Base-by-base conservation (phyloP, 92 coral and sea anemone genomes). In the Palythoa caribaeorum region DNA sequence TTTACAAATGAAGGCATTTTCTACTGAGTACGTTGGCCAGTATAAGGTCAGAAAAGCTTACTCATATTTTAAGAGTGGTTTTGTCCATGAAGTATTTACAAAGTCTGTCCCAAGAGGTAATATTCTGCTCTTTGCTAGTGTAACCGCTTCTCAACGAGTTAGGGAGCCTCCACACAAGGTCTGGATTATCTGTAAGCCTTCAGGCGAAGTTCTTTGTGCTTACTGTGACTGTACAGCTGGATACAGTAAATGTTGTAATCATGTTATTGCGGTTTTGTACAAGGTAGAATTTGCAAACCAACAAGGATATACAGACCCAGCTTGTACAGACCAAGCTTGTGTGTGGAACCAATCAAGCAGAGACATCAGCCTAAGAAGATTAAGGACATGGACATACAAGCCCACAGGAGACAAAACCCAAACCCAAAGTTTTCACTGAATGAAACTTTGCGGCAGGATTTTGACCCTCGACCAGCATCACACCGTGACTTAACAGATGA, bases 171-270 rank as follows among this genome's bases (percentile, higher is more conserved):
- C 90, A 20, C 89, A 92, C 38, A 79, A 89, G 16, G 80, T 88
- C 13, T 92, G 94, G 92, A 9, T 85, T 72, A 20, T 84, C 59
- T 84, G 94, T 48, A 89, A 92, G 38, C 84, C 77, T 44, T n/a
- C 89, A 20, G 92, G 92, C 2, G 85, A 86, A 65, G 68, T 86
- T 76, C 90, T 92, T 20, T 86, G 88, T 80, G 92, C 77, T 19
- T 89, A 89, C 89, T 90, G 90, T 55, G 63, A 78, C 60, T 90
- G 90, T 59, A 90, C 90, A 37, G 92, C 92, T 21, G 92, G 92
- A 37, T 85, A 54, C 38, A 78, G 88, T 28, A 89, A 84, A 51
- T 92, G 94, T 51, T 89, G 92, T 44, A 89, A 87, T 28, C 92
- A 89, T 71, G 63, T 89, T 17, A 89, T 89, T 68, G 94, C 94